phyloP scores from a whole-genome alignment of 2,113 vertebrate genomes.

The Conger conger region DNA sequence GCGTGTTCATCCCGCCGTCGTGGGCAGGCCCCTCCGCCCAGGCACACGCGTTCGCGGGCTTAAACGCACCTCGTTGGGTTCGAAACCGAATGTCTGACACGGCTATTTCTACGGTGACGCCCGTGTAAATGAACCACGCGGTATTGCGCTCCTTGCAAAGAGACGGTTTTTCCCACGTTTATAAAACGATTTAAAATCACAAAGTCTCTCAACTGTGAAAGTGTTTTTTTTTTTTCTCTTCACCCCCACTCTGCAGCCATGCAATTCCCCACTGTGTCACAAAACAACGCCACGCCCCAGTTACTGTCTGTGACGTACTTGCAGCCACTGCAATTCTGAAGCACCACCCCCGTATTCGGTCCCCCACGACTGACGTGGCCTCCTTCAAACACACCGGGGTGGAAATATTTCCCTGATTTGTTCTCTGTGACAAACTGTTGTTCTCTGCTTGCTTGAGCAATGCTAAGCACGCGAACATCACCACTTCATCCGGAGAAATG shows the following conservation, averaged over 20 bases:
- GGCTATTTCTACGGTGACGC: neutral
- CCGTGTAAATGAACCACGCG: neutral
- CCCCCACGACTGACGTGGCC: neutral
- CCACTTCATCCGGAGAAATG: neutral
- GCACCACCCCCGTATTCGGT: neutral
- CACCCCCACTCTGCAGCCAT: no score
- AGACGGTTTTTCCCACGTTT: neutral
- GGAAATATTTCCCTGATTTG: neutral
- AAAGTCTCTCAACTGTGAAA: neutral
- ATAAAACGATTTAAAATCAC: neutral
- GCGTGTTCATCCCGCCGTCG: neutral
- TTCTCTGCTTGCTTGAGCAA: neutral
- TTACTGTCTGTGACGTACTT: no score
- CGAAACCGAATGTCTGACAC: neutral
- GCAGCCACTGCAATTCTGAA: neutral
- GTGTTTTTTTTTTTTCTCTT: no score
- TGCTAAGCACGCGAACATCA: neutral
- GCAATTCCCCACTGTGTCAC: no score
- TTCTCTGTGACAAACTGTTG: neutral
- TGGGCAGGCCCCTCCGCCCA: neutral
- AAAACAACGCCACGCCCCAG: neutral
- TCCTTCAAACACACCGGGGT: neutral
- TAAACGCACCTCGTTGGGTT: neutral
- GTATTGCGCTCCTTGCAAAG: neutral
- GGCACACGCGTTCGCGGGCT: neutral